phyloP scores from a whole-genome alignment of 2,888 invertebrate species.

The Drosophila vallismaia region DNA sequence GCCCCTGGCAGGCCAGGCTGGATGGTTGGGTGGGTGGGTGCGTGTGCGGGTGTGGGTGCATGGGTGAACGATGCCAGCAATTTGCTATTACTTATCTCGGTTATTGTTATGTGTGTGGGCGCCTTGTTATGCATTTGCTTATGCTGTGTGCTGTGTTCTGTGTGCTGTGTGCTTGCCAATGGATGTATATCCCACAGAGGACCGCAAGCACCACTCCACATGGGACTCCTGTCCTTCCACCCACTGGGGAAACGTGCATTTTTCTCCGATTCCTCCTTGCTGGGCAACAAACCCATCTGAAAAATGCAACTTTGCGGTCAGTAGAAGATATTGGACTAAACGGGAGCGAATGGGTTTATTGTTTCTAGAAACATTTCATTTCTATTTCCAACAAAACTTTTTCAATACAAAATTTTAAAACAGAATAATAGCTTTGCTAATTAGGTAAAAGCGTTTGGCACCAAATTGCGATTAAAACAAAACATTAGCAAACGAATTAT shows the following conservation, averaged over 20 bases:
- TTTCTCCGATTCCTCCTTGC: background rate
- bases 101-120: conserved; percentile 53
- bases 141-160: conserved; percentile 43
- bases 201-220: conserved; percentile 15
- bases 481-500: background rate
- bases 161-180: conserved; percentile 64
- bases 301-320: conserved; percentile 14
- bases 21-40: background rate
- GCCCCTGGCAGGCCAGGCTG: background rate
- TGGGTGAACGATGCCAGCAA: conserved; percentile 56
- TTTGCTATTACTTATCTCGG: conserved; percentile 71
- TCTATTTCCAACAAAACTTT: background rate
- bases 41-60: background rate
- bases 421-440: background rate
- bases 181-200: conserved; percentile 27
- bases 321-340: background rate
- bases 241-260: background rate
- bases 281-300: background rate
- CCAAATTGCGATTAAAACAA: background rate
- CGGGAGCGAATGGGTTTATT: background rate
- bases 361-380: background rate
- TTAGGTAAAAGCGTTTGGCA: background rate
- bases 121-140: conserved; percentile 56
- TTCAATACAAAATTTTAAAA: background rate
- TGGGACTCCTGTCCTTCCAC: conserved; percentile 2